Percentiles rank a stretch among this genome's conserved stretches.
Evolutionary conservation across 2,888 invertebrate genomes (phyloP).

Genomic region (Chesias legatella): DNA sequence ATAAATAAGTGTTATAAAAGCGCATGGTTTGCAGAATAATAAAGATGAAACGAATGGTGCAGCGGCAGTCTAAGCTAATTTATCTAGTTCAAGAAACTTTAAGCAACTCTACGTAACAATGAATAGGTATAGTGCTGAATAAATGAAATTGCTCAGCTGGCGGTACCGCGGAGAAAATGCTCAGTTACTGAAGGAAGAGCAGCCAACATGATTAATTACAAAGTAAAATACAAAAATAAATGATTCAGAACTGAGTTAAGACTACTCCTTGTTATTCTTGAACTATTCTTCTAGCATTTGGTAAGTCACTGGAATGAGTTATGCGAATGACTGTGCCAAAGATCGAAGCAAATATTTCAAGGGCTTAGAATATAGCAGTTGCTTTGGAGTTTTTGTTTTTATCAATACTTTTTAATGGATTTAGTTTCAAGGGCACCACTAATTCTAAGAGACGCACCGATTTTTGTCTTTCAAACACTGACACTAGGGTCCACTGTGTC

Average conservation of each 20-base stretch:
- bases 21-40: slow-evolving; percentile 25
- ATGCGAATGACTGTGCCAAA: background rate
- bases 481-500: too few relatives aligned
- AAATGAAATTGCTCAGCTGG: slow-evolving; percentile 54
- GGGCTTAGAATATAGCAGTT: too few relatives aligned
- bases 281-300: slow-evolving; percentile 16
- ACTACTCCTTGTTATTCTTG: slow-evolving; percentile 14
- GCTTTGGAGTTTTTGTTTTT: too few relatives aligned
- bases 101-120: slow-evolving; percentile 39
- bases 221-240: slow-evolving; percentile 47
- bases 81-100: slow-evolving; percentile 44
- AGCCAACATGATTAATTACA: slow-evolving; percentile 56
- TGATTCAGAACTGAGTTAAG: slow-evolving; percentile 23
- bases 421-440: too few relatives aligned
- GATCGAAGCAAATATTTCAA: too few relatives aligned
- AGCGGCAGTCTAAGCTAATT: slow-evolving; percentile 33
- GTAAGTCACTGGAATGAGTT: slow-evolving; percentile 10
- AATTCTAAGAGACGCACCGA: too few relatives aligned
- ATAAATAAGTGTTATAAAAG: background rate
- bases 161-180: slow-evolving; percentile 36
- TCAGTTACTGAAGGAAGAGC: slow-evolving; percentile 43
- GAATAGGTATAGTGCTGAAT: slow-evolving; percentile 43
- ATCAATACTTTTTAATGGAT: too few relatives aligned
- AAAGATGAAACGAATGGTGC: slow-evolving; percentile 19
- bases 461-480: too few relatives aligned